phyloP scores from a whole-genome alignment of 2,888 invertebrate genomes.

The Plusia festucae region DNA sequence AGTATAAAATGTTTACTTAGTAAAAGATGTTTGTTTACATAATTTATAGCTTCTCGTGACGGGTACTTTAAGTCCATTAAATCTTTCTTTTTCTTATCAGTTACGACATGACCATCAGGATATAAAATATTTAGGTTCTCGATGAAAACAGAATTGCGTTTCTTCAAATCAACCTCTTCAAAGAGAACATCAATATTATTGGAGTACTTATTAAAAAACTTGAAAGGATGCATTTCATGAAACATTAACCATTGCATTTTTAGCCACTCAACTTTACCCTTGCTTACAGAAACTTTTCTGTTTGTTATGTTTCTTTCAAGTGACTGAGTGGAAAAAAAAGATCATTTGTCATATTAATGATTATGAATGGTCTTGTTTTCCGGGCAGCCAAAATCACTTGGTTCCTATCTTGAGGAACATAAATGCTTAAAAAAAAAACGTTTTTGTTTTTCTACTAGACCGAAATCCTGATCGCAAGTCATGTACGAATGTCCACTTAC shows the following conservation, averaged over 20 bases:
- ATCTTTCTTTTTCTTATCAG: no score
- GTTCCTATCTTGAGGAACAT: conserved; percentile 23
- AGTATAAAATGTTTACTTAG: no score
- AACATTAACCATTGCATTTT: conserved; percentile 18
- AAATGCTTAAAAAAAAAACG: conserved; percentile 15
- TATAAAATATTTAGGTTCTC: conserved; percentile 20
- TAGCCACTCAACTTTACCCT: conserved; percentile 20
- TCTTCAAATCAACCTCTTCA: conserved; percentile 22
- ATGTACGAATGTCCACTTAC: no score
- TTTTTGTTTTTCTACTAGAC: conserved; percentile 17
- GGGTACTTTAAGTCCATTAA: no score
- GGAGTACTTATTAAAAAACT: conserved; percentile 21
- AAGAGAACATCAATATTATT: conserved; percentile 22
- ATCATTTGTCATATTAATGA: conserved; percentile 23
- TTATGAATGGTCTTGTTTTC: conserved; percentile 25
- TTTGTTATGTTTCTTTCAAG: conserved; percentile 26
- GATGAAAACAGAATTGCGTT: conserved; percentile 15
- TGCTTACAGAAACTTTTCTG: conserved; percentile 19
- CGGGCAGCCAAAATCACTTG: conserved; percentile 28
- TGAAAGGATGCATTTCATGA: conserved; percentile 26
- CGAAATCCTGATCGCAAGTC: conserved; percentile 1
- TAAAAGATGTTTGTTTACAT: no score
- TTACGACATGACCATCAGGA: no score
- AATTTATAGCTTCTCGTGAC: no score
- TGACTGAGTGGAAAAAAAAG: conserved; percentile 16